Base-by-base conservation (phyloP, 2,113 vertebrate species). In the Tachuris rubrigastra region DNA sequence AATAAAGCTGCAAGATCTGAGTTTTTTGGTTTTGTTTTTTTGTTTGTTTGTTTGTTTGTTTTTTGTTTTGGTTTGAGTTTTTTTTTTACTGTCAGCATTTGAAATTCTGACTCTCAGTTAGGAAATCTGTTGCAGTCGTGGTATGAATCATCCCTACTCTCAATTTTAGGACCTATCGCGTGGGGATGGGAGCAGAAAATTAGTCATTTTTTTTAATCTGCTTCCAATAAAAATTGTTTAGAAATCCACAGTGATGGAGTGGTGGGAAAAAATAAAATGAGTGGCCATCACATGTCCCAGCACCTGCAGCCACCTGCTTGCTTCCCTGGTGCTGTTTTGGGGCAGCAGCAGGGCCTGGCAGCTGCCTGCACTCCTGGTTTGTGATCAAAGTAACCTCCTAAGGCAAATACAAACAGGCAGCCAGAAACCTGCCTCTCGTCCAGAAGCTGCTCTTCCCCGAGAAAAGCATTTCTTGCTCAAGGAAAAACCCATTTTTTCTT, bases 281-380 rank as follows among this genome's bases (percentile, higher is more conserved):
- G 46, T 1, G 11, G 41, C 59, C 0, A 0, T 66, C 17, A 3
- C 1, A 6, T 2, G 4, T 89, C 46, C 41, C 33, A n/a, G 55
- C 4, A 10, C 50, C 65, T 2, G 2, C 66, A 75, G 81, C 55
- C 69, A 59, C 92, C 74, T 89, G 81, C 87, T 56, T 46, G 1
- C 59, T 59, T 68, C 53, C 33, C 63, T 33, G 44, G 4, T 69
- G 73, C 68, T 74, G 58, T 24, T 84, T 44, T 1, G 28, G 89
- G 59, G 62, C 55, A 71, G 53, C 6, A 0, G 44, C 37, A 44
- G 74, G 33, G 37, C 41, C 41, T 41, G 59, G 53, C 65, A 90
- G 46, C 86, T 79, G 47, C 87, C 46, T 19, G 23, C 31, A 6
- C 72, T 80, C 68, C 31, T 46, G 52, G 14, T 37, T 72, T 49